Base-by-base conservation (phyloP, 2,797 vertebrate genomes). In the Anolis apletophallus region DNA sequence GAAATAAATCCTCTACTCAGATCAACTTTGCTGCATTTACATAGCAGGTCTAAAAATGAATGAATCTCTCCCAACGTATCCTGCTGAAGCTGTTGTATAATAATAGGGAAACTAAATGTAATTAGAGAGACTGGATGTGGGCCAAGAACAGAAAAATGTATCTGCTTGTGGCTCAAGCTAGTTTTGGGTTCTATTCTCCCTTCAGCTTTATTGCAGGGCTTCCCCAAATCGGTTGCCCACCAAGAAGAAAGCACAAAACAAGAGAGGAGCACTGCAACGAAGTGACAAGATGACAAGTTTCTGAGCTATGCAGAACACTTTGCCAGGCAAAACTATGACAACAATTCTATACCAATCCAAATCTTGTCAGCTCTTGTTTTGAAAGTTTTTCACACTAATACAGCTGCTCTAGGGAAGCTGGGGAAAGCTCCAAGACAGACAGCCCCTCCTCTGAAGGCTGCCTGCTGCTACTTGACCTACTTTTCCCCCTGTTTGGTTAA, bases 361-460 rank as follows among this genome's bases (percentile, higher is more conserved):
- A 78, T 6, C 67, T 72, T 32, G 29, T 64, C 16, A 32, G 54
- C 23, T 57, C 19, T 52, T 55, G 9, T 67, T 2, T 0, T 50
- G 32, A 80, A 76, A 71, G 32, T 40, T 73, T 87, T 54, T 52
- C n/a, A 74, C 50, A 40, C 52, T 75, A 36, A 36, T 11, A 3
- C 0, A 64, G 74, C 74, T 50, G 21, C 52, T 78, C 29, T 21
- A 71, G 78, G 6, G 19, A 8, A 32, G 84, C 55, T 0, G 0
- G 3, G 17, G 87, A 73, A 87, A 46, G 46, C 52, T 0, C 21
- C 0, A 77, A 40, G 69, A 68, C 64, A 88, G 84, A 2, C n/a
- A 16, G 3, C 0, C 76, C 1, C 75, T 57, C 54, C 84, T 85
- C 83, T 87, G 89, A 91, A 93, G 91, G 90, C 86, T 87, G 90